phyloP scores from a whole-genome alignment of 1,140 invertebrate genomes.

The Linepithema humile region DNA sequence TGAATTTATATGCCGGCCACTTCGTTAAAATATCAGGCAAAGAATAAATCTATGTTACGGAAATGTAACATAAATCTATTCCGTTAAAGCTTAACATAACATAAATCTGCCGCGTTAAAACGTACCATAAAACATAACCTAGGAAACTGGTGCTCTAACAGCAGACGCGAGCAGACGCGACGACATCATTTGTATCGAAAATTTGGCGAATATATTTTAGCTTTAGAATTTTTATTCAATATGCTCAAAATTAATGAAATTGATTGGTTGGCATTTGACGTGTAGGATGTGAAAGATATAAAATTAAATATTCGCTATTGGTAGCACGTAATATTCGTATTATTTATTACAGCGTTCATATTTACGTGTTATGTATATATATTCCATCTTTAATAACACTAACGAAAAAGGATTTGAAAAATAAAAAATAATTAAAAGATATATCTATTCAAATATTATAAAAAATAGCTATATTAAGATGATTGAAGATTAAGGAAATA shows the following conservation, averaged over 20 bases:
- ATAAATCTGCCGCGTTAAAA: constrained; percentile 31
- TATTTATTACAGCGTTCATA: neutral
- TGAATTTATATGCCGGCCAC: neutral
- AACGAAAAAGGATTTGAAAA: neutral
- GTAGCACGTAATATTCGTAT: neutral
- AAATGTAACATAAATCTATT: constrained; percentile 16
- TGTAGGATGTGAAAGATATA: neutral
- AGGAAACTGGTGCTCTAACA: neutral
- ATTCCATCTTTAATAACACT: neutral
- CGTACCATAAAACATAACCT: neutral
- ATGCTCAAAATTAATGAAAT: neutral
- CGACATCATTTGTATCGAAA: constrained; percentile 3
- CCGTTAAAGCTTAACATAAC: neutral
- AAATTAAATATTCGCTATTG: neutral
- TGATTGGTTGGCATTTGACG: neutral
- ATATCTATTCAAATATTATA: neutral
- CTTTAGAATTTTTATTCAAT: neutral
- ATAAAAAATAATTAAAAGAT: neutral
- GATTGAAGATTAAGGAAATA: too few species aligned
- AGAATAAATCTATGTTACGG: neutral
- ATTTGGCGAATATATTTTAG: neutral
- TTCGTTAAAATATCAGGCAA: neutral
- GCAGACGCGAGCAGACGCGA: neutral
- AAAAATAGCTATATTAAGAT: neutral
- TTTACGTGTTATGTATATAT: neutral